Evolutionary conservation across 1,140 invertebrate species (phyloP), one percentile per base, ranked within the genome.

Genomic region (Neelides sp.): DNA sequence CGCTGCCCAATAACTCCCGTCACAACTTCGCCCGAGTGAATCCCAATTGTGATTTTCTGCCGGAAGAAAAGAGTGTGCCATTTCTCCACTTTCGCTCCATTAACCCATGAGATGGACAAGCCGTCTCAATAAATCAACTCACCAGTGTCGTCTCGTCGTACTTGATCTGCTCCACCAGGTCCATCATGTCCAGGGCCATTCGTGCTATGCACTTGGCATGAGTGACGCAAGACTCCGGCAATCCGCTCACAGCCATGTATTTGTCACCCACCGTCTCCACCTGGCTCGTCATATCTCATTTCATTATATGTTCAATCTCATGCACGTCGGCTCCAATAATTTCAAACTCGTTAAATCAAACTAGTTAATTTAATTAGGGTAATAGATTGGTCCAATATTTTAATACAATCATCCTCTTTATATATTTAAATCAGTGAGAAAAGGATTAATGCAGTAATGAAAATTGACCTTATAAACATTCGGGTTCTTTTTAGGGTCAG

Each of bases 201-300:
- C 83, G 77, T 0, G 85, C 91, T 61, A 98, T 95, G 64, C 89
- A 92, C 61, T 82, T 79, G 19, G 93, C 91, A 65, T 98, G 94
- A 40, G 80, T 80, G 52, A 78, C 76, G 68, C 89, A 91, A 13
- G 82, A 81, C 64, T 97, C 92, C 1, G 94, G 94, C 40, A 98
- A 71, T 17, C 94, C 94, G 59, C 91, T 95, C 4, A 97, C 91
- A 1, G 92, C 91, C 93, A 98, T 97, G 68, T 98, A 98, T 67
- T 96, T 97, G 70, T 98, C 94, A 59, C 93, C 93, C 19, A 97
- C 87, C n/a, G 94, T 98, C 73, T 98, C 94, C 32, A 98, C 93
- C 92, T 98, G 66, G n/a, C n/a, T n/a, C n/a, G n/a, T n/a, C n/a
- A 8, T 32, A 8, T 32, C n/a, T 32, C n/a, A n/a, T 8, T 7